Evolutionary conservation across 2,888 invertebrate species (phyloP).

Genomic region (Germaria angustata): DNA sequence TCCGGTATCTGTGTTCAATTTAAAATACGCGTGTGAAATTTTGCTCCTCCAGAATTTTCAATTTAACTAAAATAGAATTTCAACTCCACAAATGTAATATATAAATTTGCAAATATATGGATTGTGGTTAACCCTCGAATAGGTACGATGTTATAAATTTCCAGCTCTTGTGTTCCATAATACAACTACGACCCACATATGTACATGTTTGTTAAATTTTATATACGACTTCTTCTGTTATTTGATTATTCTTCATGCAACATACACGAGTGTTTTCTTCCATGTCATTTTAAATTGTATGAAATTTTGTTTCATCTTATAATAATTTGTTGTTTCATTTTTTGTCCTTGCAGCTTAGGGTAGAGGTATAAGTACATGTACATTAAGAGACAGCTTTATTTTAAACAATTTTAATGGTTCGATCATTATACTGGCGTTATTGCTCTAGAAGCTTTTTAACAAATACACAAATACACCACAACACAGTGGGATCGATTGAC

Average conservation of each 20-base stretch:
- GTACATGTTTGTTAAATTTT: neutral
- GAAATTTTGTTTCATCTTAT: constrained; percentile 41
- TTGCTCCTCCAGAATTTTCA: constrained; percentile 46
- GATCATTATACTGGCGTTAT: constrained; percentile 55
- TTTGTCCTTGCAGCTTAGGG: neutral
- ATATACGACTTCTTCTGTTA: neutral
- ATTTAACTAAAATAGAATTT: constrained; percentile 58
- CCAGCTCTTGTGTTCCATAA: neutral
- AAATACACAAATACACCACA: constrained; percentile 20
- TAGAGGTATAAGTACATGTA: constrained; percentile 49
- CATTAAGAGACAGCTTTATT: constrained; percentile 64
- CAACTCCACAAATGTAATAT: constrained; percentile 61
- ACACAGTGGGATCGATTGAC: neutral
- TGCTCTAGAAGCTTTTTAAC: constrained; percentile 9
- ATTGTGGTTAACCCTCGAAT: constrained; percentile 63
- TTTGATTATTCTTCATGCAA: constrained; percentile 41
- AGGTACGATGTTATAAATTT: constrained; percentile 54
- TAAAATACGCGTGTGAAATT: constrained; percentile 66
- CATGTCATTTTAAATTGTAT: constrained; percentile 60
- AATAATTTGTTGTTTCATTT: neutral
- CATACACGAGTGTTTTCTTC: constrained; percentile 34
- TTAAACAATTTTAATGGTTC: constrained; percentile 64
- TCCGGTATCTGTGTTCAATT: constrained; percentile 28
- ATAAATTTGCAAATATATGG: constrained; percentile 66
- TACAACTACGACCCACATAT: neutral